These are phyloP conservation scores for Trachemys scripta DNA, from an alignment of 2,113 vertebrate species.

Conservation along the genomic window DNA sequence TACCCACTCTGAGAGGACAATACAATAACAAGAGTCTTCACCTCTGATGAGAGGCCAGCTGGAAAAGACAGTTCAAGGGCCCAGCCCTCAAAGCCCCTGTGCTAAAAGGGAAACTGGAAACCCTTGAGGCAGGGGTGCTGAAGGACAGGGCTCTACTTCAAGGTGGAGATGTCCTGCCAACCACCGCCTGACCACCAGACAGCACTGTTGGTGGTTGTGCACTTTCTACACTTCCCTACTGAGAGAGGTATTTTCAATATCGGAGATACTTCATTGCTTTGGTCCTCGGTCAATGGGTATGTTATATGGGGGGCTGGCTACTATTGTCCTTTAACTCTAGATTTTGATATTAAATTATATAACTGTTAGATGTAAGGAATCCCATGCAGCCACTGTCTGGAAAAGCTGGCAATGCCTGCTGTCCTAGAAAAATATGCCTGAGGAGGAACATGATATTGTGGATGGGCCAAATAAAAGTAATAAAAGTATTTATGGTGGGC, in stretches of 20 bases:
- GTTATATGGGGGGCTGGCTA: background rate
- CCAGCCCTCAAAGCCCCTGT: background rate
- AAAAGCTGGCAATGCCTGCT: background rate
- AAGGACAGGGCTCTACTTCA: background rate
- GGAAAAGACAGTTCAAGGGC: background rate
- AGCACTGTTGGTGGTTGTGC: background rate
- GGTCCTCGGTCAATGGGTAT: background rate
- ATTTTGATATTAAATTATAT: background rate
- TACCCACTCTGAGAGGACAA: background rate
- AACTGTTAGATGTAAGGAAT: background rate
- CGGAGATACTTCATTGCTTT: background rate
- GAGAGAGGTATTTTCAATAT: background rate
- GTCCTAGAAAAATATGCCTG: background rate
- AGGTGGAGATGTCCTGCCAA: background rate
- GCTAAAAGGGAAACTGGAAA: background rate
- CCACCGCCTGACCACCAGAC: background rate
- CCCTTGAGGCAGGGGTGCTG: background rate
- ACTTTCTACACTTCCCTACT: background rate
- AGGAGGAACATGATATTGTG: rapidly evolving
- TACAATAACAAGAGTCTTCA: background rate
- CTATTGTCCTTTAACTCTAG: background rate
- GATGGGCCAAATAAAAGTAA: background rate
- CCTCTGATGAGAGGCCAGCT: background rate
- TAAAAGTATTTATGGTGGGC: background rate
- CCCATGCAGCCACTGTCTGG: background rate